Evolutionary conservation across 2,797 vertebrate genomes (phyloP).

Genomic region (Merluccius polli): DNA sequence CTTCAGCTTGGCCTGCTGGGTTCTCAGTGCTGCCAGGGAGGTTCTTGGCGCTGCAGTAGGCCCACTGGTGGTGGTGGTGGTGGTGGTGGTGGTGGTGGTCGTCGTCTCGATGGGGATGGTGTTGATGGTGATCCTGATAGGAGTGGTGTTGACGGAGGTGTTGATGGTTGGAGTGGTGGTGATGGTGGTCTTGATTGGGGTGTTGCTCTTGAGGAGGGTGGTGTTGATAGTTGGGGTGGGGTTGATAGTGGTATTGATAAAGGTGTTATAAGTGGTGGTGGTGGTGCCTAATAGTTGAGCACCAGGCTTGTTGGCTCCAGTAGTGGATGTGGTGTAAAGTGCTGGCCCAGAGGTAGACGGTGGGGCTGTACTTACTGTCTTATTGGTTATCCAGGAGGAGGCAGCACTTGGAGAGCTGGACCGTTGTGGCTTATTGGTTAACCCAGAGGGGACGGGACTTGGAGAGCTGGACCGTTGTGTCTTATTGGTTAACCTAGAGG

Average conservation of each 20-base stretch:
- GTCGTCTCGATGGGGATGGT: background rate
- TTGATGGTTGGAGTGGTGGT: background rate
- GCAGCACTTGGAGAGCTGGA: background rate
- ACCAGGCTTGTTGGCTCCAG: no score
- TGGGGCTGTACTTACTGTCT: background rate
- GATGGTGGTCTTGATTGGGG: background rate
- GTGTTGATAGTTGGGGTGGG: background rate
- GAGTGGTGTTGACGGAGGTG: background rate
- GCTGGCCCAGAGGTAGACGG: background rate
- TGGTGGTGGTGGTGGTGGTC: no score
- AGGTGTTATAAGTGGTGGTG: no score
- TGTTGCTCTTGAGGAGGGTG: no score
- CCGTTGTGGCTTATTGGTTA: conserved; percentile 13
- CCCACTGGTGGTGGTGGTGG: background rate
- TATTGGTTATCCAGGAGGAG: background rate
- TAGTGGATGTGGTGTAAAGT: background rate
- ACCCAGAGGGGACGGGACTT: background rate
- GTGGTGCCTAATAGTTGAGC: no score
- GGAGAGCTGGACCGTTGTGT: conserved; percentile 1
- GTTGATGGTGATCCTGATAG: background rate
- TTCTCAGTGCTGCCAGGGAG: conserved; percentile 60
- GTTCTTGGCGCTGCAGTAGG: conserved; percentile 41
- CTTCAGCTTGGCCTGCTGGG: conserved; percentile 73
- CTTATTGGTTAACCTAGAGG: background rate
- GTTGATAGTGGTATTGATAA: no score